phyloP scores from a whole-genome alignment of 2,113 vertebrate genomes.

The Myodes glareolus region DNA sequence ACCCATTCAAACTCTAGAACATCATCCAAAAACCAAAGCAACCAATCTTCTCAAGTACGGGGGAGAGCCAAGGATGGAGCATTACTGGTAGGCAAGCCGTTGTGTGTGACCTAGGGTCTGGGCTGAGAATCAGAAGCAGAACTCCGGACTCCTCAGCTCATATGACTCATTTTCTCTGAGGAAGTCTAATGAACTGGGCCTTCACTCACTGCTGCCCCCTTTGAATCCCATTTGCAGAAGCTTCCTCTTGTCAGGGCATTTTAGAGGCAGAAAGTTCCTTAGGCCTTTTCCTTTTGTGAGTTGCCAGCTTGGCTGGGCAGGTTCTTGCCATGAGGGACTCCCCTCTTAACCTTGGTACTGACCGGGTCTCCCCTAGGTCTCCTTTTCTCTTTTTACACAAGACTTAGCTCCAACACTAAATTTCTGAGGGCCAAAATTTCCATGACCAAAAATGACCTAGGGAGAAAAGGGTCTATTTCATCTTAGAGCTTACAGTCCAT shows the following conservation, averaged over 20 bases:
- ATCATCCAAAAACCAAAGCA: background rate
- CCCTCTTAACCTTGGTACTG: background rate
- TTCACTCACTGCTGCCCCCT: background rate
- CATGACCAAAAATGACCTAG: background rate
- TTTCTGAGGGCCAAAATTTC: background rate
- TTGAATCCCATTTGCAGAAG: background rate
- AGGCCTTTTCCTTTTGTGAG: background rate
- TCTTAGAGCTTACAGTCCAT: background rate
- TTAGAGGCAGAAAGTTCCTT: background rate
- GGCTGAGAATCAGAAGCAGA: background rate
- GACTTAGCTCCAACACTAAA: background rate
- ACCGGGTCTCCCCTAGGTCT: background rate
- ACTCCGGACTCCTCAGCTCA: background rate
- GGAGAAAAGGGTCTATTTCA: background rate
- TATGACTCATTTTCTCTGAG: background rate
- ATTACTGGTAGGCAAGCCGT: background rate
- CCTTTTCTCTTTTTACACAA: background rate
- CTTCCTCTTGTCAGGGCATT: background rate
- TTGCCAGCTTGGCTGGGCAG: background rate
- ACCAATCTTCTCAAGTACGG: background rate
- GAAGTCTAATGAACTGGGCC: background rate
- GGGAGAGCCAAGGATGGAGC: background rate
- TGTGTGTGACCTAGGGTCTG: background rate
- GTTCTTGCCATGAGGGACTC: background rate
- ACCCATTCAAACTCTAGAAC: background rate